Base-by-base conservation (phyloP, 2,888 invertebrate species). In the Temnothorax rugatulus region DNA sequence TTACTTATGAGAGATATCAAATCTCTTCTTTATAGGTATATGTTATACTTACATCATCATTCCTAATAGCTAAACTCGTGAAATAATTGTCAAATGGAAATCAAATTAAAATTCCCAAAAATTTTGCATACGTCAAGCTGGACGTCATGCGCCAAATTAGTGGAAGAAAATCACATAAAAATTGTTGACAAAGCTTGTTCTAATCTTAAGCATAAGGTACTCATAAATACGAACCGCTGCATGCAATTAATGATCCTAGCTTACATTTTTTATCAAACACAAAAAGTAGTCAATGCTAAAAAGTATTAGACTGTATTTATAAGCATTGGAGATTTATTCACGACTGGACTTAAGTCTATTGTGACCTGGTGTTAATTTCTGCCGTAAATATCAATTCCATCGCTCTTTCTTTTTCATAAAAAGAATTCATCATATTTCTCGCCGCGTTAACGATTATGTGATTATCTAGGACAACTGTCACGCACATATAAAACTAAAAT, bases 1-100 rank as follows among this genome's bases (percentile, higher is more conserved):
- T 59, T 77, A 76, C 18, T 74, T 54, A 59, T 84, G 74, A 85
- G 83, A 71, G 77, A 84, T 75, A 69, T 77, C 21, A 64, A 84
- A 86, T 47, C 34, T 77, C 38, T 63, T 11, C 47, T 29, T 61
- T n/a, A 57, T 63, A 76, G 41, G 25, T 85, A 59, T 25, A 59
- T 29, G 57, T 41, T 77, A 66, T 13, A 63, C 54, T 69, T 64
- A 47, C n/a, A 29, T 52, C 44, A 15, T n/a, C 13, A 50, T n/a
- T 59, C 74, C 15, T 64, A 71, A 71, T 44, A 68, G 18, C n/a
- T 79, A 41, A 61, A 85, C 74, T 68, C 29, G 63, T 47, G 8
- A 77, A 59, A 25, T n/a, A 29, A 74, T 34, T 29, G 15, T 21
- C 5, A 47, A 38, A 21, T 50, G 61, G 5, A 59, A 76, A 64